Base-by-base conservation (phyloP, 2,888 invertebrate species). In the Caenorhabditis japonica region DNA sequence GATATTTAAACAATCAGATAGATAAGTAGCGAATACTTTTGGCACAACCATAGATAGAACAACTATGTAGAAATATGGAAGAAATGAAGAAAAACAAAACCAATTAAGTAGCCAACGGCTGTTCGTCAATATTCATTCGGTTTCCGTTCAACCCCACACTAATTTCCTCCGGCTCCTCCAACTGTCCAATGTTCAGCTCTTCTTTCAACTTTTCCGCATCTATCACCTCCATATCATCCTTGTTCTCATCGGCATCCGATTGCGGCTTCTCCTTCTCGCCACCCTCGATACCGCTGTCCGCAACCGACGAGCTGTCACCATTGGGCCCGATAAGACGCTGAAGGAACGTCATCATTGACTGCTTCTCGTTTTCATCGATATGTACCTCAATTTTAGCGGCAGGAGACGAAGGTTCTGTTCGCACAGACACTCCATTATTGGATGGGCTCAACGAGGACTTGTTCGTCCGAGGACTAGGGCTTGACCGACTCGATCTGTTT, bases 101-200 rank as follows among this genome's bases (percentile, higher is more conserved):
- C 23, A n/a, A 8, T 68, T 49, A 68, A 30, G 21, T 59, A 23
- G 59, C 68, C 38, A 68, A 19, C 38, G 55, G 49, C 15, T 55
- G 55, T 19, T 71, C 71, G 23, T 71, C 73, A 34, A 75, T 64
- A 21, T 69, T 69, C 4, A 70, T 66, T 34, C 62, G 53, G 33
- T 64, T 69, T 25, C 75, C 75, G n/a, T 75, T 75, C 30, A 75
- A 36, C 19, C 75, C 75, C 13, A 75, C 75, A 46, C 56, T 68
- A 23, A 75, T 75, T 36, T 75, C 75, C 44, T 75, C 75, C 4
- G 75, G 75, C 30, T 75, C 58, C 2, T 62, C 69, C 25, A 75
- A 30, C 8, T 69, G 46, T 12, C 69, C 69, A 38, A 75, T 75
- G 46, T 70, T 70, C 25, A 75, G 46, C 27, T 75, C 69, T 44